Base-by-base conservation (phyloP, 2,113 vertebrate genomes). In the Hippoglossus stenolepis region DNA sequence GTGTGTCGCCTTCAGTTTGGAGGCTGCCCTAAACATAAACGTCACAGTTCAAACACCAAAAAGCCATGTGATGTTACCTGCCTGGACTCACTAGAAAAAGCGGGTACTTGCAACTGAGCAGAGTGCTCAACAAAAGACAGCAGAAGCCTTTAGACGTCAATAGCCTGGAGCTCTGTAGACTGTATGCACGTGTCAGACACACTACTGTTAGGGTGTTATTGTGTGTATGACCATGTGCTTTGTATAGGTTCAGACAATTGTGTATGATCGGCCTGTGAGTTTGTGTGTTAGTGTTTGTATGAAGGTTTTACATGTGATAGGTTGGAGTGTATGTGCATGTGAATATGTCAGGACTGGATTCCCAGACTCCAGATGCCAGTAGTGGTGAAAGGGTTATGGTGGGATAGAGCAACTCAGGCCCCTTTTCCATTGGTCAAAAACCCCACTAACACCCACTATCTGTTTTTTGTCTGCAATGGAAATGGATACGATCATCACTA, bases 51-150 rank as follows among this genome's bases (percentile, higher is more conserved):
- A 78, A 73, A 77, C 63, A 58, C 62, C 73, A 77, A 86, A 86
- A 89, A 90, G 85, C 83, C 90, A 88, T 78, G 65, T 75, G 74
- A 78, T 67, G 71, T 86, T 85, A 87, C 90, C 90, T 89, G 85
- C 72, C 73, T 7, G 51, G 75, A 82, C 78, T 68, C 75, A 77
- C 80, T 84, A 7, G 17, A 18, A 53, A 28, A 53, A 53, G 87
- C 77, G 80, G 84, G 23, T 1, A 13, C 58, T 43, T 26, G 64
- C 75, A 69, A 79, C 79, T 70, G 65, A 86, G 26, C 26, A 28
- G 26, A 28, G 85, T 67, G 35, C 64, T 73, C 75, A 85, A 79
- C 72, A 85, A 90, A 91, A 84, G 82, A 73, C 75, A 86, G 73
- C 64, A 83, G 82, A 86, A 79, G 82, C 84, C 85, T 81, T 84